These are phyloP conservation scores for Tenthredo scrophulariae DNA, from an alignment of 2,888 invertebrate species.

Conservation along the genomic window DNA sequence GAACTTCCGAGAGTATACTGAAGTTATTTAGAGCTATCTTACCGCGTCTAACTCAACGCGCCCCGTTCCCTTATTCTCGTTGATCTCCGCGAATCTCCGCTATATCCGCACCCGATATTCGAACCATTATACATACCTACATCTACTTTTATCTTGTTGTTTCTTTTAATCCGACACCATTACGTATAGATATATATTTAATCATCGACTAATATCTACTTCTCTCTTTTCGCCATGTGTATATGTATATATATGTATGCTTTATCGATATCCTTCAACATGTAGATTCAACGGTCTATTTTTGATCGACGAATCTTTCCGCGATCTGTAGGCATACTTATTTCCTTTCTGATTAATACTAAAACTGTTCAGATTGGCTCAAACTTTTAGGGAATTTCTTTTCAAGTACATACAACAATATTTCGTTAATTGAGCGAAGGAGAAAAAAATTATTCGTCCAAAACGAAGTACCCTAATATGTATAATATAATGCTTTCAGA, in stretches of 20 bases:
- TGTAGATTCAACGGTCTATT: not conserved
- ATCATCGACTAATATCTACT: not conserved
- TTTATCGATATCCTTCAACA: not conserved
- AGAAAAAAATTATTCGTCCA: too few species aligned
- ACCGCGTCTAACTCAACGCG: conserved; percentile 58
- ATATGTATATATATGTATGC: too few species aligned
- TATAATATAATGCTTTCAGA: conserved; percentile 79
- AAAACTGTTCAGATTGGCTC: too few species aligned
- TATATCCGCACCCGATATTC: not conserved
- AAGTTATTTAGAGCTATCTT: conserved; percentile 71
- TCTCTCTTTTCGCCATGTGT: not conserved
- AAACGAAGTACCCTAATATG: not conserved
- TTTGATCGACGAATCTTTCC: not conserved
- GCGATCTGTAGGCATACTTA: not conserved
- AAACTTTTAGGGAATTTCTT: too few species aligned
- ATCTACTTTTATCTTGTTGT: conserved; percentile 23
- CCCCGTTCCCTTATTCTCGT: not conserved
- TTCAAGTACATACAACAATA: too few species aligned
- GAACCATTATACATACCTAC: not conserved
- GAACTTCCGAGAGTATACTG: conserved; percentile 66
- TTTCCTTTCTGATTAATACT: too few species aligned
- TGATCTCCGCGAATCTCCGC: conserved; percentile 14
- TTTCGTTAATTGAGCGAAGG: too few species aligned
- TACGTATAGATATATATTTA: conserved; percentile 14
- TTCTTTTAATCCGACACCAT: conserved; percentile 6